Conservation (phyloP, 1,140 invertebrate genomes). For the Phymastichus coffea region DNA sequence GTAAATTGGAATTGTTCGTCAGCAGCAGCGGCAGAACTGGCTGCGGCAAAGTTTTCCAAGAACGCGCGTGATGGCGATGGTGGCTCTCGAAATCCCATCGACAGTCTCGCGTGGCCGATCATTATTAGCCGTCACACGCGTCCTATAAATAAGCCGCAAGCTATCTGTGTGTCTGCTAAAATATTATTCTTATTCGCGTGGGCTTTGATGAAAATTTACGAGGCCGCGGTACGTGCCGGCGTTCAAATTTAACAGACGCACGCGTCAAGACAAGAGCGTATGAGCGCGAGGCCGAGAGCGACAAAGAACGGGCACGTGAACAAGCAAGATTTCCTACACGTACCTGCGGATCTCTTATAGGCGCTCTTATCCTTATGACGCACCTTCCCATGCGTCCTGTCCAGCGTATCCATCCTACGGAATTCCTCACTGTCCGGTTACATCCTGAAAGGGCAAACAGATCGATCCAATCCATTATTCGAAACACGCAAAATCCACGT, state of each 20-base stretch:
- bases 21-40: not conserved
- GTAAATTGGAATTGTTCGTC: conserved; percentile 27
- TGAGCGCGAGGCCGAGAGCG: too few relatives aligned
- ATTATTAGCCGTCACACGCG: not conserved
- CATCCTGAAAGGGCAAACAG: conserved; percentile 38
- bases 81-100: not conserved
- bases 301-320: too few relatives aligned
- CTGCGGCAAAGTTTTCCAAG: conserved; percentile 12
- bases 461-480: not conserved
- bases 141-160: not conserved
- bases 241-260: too few relatives aligned
- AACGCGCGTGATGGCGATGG: conserved; percentile 17
- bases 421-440: conserved; percentile 47
- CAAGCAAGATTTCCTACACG: too few relatives aligned
- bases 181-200: too few relatives aligned
- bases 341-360: conserved; percentile 46
- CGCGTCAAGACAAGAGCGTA: too few relatives aligned
- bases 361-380: conserved; percentile 42
- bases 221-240: too few relatives aligned
- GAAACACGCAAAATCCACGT: not conserved
- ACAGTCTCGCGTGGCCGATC: not conserved
- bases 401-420: conserved; percentile 49
- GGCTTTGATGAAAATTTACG: too few relatives aligned
- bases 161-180: too few relatives aligned
- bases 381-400: conserved; percentile 50